Percentiles rank a stretch among this genome's conserved stretches.
Conservation (phyloP, 2,113 vertebrate genomes). For the Pelusios castaneus region DNA sequence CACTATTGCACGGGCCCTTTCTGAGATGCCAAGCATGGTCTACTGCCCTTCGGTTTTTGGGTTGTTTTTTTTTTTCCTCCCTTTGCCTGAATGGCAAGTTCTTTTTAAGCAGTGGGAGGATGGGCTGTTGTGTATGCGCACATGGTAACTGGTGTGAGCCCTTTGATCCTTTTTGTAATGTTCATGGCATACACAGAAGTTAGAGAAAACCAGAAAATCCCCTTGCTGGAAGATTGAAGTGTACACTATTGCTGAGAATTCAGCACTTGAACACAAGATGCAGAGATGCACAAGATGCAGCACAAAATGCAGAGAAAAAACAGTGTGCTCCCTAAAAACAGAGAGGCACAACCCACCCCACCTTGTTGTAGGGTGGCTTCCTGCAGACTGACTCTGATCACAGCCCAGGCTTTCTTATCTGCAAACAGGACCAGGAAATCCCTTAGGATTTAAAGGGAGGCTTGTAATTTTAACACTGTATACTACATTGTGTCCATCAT, state of each 20-base stretch:
- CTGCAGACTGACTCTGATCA: background rate
- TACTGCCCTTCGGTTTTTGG: too few relatives aligned
- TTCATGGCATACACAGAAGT: background rate
- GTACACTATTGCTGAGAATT: background rate
- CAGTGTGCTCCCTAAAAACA: background rate
- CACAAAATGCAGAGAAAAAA: too few relatives aligned
- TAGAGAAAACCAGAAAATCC: background rate
- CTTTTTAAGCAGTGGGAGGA: background rate
- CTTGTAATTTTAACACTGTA: background rate
- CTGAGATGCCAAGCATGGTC: background rate
- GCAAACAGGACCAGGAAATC: background rate
- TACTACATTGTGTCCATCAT: background rate
- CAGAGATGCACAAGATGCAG: too few relatives aligned
- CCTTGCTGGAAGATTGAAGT: background rate
- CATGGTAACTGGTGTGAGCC: background rate
- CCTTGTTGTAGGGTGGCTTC: background rate
- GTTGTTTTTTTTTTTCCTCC: too few relatives aligned
- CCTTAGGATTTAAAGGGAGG: background rate
- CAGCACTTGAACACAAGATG: too few relatives aligned
- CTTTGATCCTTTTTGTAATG: background rate
- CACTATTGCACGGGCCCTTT: accelerated
- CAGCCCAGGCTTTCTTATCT: too few relatives aligned
- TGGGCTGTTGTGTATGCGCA: background rate
- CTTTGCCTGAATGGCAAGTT: background rate
- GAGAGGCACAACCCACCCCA: background rate